Conservation (phyloP, 1,140 invertebrate genomes). For the Plutomurus gul region DNA sequence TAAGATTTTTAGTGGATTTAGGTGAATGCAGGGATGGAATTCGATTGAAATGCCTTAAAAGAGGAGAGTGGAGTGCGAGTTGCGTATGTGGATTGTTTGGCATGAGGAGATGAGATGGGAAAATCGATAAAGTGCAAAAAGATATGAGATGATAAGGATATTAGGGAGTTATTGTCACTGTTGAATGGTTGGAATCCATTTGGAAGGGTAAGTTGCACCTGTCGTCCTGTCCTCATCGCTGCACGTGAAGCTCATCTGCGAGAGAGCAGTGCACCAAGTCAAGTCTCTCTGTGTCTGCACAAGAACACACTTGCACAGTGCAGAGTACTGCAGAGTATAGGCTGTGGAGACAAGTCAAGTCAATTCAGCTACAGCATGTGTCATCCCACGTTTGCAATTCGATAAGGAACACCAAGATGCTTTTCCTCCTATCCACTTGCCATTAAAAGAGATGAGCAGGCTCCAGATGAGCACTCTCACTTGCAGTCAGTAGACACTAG, state of each 20-base stretch:
- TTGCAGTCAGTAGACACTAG: too few relatives aligned
- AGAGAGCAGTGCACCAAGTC: not conserved
- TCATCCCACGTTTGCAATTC: conserved; percentile 29
- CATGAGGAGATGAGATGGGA: not conserved
- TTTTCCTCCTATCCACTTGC: conserved; percentile 2
- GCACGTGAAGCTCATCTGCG: not conserved
- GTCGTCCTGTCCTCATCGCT: conserved; percentile 25
- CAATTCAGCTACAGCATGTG: not conserved
- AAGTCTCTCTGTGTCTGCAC: not conserved
- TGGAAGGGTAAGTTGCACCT: conserved; percentile 38
- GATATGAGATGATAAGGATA: conserved; percentile 35
- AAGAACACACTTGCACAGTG: not conserved
- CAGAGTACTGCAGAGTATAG: not conserved
- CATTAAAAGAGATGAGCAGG: not conserved
- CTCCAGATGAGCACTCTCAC: not conserved
- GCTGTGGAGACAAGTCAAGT: not conserved
- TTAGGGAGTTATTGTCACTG: conserved; percentile 39
- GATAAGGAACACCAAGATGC: not conserved
- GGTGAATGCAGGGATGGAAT: too few relatives aligned
- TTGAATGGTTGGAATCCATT: conserved; percentile 43
- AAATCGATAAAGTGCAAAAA: conserved; percentile 26
- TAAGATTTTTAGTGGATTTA: too few relatives aligned
- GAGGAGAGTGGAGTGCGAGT: not conserved
- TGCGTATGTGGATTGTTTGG: not conserved
- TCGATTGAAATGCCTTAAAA: too few relatives aligned